These are phyloP conservation scores for Eulacestoma nigropectus DNA, from an alignment of 2,113 vertebrate species.

Conservation along the genomic window DNA sequence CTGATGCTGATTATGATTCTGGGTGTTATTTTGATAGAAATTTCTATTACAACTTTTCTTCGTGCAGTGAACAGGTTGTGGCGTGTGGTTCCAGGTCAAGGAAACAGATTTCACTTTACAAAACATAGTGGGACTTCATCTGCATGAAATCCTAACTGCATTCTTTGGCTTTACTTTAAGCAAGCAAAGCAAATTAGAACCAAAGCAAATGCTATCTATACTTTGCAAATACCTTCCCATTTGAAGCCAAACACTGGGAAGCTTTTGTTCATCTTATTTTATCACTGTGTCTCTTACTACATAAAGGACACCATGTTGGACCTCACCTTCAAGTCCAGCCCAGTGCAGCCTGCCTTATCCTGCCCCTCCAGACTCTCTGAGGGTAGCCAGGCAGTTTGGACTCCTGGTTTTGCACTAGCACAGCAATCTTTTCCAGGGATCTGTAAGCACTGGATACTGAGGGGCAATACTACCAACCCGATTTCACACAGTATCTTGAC, in stretches of 20 bases:
- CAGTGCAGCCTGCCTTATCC: not conserved
- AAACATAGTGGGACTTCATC: not conserved
- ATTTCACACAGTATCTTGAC: not conserved
- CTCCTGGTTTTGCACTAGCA: not conserved
- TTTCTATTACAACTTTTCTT: not conserved
- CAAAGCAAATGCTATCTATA: not conserved
- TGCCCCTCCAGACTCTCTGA: not conserved
- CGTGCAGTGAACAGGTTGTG: not conserved
- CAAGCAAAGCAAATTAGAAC: not conserved
- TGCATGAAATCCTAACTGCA: slow-evolving; percentile 1
- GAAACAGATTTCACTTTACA: not conserved
- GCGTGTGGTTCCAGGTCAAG: not conserved
- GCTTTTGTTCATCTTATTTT: not conserved
- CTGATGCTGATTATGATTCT: not conserved
- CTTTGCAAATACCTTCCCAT: not conserved
- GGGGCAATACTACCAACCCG: not conserved
- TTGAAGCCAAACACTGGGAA: not conserved
- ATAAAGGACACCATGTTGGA: not conserved
- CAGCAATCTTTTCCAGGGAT: not conserved
- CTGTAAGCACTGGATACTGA: not conserved
- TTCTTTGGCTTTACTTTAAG: slow-evolving; percentile 22
- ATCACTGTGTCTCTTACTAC: not conserved
- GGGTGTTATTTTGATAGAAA: not conserved
- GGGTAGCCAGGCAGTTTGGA: not conserved
- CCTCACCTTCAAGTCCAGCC: not conserved